Percentiles rank a stretch among this genome's conserved stretches.
Conservation (phyloP, 2,888 invertebrate species). For the Holacanthella duospinosa region DNA sequence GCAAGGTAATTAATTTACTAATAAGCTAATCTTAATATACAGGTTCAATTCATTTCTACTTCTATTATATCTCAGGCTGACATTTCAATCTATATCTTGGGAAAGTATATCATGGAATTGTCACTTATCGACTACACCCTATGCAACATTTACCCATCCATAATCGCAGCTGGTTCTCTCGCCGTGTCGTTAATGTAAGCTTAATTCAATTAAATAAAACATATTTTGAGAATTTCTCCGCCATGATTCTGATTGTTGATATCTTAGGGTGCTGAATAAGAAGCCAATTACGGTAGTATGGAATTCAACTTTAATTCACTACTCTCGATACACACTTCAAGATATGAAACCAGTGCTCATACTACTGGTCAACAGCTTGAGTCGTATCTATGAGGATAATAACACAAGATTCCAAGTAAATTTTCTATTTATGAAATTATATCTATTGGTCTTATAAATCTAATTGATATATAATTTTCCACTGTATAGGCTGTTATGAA, state of each 20-base stretch:
- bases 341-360: slow-evolving; percentile 59
- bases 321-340: slow-evolving; percentile 61
- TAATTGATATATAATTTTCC: not conserved
- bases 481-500: slow-evolving; percentile 27
- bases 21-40: not conserved
- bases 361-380: slow-evolving; percentile 58
- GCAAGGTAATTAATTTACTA: slow-evolving; percentile 39
- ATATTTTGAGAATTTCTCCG: not conserved
- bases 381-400: slow-evolving; percentile 50
- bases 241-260: not conserved
- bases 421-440: too few species aligned
- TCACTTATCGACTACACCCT: slow-evolving; percentile 65
- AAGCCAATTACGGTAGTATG: slow-evolving; percentile 50
- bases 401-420: slow-evolving; percentile 81
- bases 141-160: slow-evolving; percentile 63
- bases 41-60: not conserved
- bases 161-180: slow-evolving; percentile 68
- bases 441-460: slow-evolving; percentile 53
- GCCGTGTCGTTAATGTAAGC: slow-evolving; percentile 59
- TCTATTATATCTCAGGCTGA: slow-evolving; percentile 25
- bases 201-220: slow-evolving; percentile 14
- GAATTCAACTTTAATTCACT: slow-evolving; percentile 63
- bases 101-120: slow-evolving; percentile 84
- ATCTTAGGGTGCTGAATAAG: slow-evolving; percentile 39
- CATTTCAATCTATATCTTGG: slow-evolving; percentile 39